phyloP scores from a whole-genome alignment of 2,797 vertebrate species.

The Psittacula derbiana region DNA sequence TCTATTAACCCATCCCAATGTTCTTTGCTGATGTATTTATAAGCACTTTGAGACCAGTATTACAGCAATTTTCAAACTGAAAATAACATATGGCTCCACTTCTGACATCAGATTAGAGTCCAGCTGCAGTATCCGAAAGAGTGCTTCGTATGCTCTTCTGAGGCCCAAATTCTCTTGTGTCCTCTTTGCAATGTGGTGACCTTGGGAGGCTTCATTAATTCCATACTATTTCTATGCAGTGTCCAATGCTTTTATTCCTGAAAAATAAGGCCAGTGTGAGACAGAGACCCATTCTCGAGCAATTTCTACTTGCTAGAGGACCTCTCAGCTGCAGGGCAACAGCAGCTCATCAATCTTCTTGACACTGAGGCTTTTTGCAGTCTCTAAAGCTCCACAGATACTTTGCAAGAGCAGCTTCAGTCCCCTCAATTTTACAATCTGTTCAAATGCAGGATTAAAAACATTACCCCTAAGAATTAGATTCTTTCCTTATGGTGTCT shows the following conservation, averaged over 20 bases:
- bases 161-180: not conserved
- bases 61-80: not conserved
- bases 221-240: not conserved
- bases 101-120: not conserved
- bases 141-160: not conserved
- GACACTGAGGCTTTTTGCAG: not conserved
- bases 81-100: not conserved
- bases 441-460: not conserved
- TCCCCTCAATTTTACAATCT: not conserved
- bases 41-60: not conserved
- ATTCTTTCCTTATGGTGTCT: fast-evolving
- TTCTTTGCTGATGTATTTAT: not conserved
- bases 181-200: not conserved
- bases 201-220: not conserved
- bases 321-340: not conserved
- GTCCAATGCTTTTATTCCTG: not conserved
- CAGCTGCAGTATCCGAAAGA: not conserved
- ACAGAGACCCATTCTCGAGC: not conserved
- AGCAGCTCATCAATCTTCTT: not conserved
- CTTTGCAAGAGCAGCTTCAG: not conserved
- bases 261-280: not conserved
- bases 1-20: not conserved
- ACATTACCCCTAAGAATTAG: not conserved
- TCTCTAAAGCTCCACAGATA: not conserved
- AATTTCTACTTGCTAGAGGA: not conserved